Evolutionary conservation across 2,888 invertebrate species (phyloP), one percentile per base, ranked within the genome.

Genomic region (Colletes collaris): DNA sequence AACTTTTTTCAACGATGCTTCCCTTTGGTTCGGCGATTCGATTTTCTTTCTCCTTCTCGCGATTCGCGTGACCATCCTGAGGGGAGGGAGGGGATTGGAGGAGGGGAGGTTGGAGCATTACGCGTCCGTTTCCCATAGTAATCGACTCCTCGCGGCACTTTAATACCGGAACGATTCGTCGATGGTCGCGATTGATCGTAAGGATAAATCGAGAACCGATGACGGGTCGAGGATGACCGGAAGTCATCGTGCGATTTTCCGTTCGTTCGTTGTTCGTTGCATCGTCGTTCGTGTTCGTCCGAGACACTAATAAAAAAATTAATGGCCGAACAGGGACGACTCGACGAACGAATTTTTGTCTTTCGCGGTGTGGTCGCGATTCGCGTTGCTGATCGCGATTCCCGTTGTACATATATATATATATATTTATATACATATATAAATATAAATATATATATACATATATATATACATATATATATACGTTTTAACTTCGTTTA

Each of bases 401-500:
- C 27, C 27, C 27, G 27, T 27, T 27, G 27, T 27, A 27, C 27
- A 27, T 27, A 27, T 27, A 27, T 40, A 40, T 4, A 40, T 40
- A 40, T 40, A 40, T 40, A n/a, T n/a, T n/a, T n/a, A 40, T 27
- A 27, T 27, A 27, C 2, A 27, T 2, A 27, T 6, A 27, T 27
- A 16, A 16, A 27, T 27, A 27, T 27, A 27, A 27, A 27, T 27
- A 27, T 27, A 27, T 77, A 71, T 79, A 82, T 35, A 81, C 74
- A 72, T 64, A 65, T n/a, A 74, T 64, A 69, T 55, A 27, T 65
- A 55, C 19, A 44, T 52, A 44, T 53, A 19, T 27, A 73, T 68
- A 66, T 63, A 71, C 76, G 76, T 83, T 78, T 87, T 72, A 86
- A 83, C 52, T 40, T 76, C 76, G 59, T 86, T 84, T 81, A 56